These are phyloP conservation scores for Mnemiopsis leidyi DNA, from an alignment of 37 sponge, comb jelly and placozoan genomes.

Conservation along the genomic window DNA sequence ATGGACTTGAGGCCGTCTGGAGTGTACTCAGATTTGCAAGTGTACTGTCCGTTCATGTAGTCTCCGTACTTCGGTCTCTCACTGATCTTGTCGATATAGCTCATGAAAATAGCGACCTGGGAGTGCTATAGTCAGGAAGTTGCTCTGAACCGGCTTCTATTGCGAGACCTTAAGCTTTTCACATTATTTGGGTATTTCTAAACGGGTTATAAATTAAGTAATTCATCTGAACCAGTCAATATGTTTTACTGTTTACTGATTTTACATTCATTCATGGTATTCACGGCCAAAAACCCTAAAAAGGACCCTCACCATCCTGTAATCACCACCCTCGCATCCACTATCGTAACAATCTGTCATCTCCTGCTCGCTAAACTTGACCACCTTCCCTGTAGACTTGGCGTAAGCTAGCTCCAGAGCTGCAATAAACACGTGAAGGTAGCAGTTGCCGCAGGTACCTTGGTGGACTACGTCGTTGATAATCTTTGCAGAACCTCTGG, in stretches of 20 bases:
- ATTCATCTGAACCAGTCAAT: no score
- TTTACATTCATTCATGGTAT: no score
- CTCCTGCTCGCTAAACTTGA: slow-evolving; percentile 24
- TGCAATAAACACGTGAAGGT: not conserved
- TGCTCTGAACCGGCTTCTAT: no score
- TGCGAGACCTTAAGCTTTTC: no score
- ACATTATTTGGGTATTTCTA: no score
- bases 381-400: not conserved
- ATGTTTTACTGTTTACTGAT: no score
- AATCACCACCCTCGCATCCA: slow-evolving; percentile 29
- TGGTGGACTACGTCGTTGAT: not conserved
- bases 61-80: not conserved
- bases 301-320: not conserved
- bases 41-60: not conserved
- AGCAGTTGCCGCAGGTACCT: slow-evolving; percentile 48
- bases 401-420: slow-evolving; percentile 14
- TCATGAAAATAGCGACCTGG: slow-evolving; percentile 20
- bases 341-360: slow-evolving; percentile 22
- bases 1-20: not conserved
- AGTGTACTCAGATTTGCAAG: not conserved
- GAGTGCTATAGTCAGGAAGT: no score
- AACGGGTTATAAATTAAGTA: no score
- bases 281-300: not conserved
- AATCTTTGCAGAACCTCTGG: not conserved
- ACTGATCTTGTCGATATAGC: not conserved